A percentile compares a stretch with the other conserved stretches of the same genome.
Evolutionary conservation across 92 coral and sea anemone genomes (phyloP).

Genomic region (Bergia puertoricense): DNA sequence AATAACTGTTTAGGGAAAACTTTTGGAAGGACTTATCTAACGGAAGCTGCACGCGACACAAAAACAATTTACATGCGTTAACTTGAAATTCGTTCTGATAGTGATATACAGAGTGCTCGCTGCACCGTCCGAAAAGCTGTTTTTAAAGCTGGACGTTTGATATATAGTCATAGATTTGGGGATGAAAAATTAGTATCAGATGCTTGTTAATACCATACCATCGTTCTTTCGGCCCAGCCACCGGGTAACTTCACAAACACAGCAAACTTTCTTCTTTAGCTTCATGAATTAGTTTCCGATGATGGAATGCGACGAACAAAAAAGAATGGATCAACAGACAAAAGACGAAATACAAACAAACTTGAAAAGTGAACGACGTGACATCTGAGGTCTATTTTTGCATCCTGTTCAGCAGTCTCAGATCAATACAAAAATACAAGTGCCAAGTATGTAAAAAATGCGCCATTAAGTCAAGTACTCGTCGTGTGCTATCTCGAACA

Average conservation of each 20-base stretch:
- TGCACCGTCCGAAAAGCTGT: background rate
- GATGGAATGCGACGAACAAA: conserved; percentile 37
- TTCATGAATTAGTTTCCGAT: conserved; percentile 25
- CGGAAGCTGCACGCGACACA: background rate
- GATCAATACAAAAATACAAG: conserved; percentile 10
- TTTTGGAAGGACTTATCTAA: background rate
- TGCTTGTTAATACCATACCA: conserved; percentile 7
- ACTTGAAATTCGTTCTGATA: background rate
- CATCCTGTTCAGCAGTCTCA: conserved; percentile 1
- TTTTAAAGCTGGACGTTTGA: no score
- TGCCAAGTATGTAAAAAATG: conserved; percentile 1
- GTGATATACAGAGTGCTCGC: background rate
- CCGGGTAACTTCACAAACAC: background rate
- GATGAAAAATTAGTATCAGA: background rate
- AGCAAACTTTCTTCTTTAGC: conserved; percentile 32
- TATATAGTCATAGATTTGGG: no score
- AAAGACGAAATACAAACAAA: conserved; percentile 30
- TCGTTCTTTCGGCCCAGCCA: conserved; percentile 11
- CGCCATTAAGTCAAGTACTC: background rate
- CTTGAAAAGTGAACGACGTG: conserved; percentile 37
- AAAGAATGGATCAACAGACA: conserved; percentile 6
- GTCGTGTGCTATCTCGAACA: background rate
- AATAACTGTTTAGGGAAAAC: background rate
- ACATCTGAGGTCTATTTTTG: conserved; percentile 31
- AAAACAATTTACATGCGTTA: background rate